phyloP scores from a whole-genome alignment of 2,113 vertebrate genomes.

The Mustela lutreola region DNA sequence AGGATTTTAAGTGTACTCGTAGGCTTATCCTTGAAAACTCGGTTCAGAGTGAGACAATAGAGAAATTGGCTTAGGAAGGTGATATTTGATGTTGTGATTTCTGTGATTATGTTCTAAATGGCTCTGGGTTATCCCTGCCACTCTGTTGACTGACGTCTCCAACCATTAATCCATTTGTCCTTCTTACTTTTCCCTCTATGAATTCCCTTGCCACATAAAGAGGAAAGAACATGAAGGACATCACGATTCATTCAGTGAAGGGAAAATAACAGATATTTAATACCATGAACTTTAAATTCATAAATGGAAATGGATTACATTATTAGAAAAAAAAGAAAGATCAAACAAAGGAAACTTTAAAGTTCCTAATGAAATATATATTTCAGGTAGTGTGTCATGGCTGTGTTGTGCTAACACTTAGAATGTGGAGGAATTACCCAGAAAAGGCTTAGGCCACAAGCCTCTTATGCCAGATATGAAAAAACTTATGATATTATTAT shows the following conservation, averaged over 20 bases:
- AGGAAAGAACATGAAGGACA: neutral
- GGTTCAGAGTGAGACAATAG: neutral
- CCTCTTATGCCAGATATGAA: neutral
- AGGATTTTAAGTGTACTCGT: neutral
- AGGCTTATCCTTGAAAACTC: neutral
- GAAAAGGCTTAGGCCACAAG: neutral
- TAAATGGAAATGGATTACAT: neutral
- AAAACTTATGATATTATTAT: neutral
- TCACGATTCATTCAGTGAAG: neutral
- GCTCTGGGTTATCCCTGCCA: neutral
- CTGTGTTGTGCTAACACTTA: neutral
- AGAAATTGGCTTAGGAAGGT: neutral
- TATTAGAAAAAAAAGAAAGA: neutral
- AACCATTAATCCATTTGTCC: neutral
- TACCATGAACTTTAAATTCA: neutral
- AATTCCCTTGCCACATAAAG: neutral
- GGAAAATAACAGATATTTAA: neutral
- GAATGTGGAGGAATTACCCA: neutral
- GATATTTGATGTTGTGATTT: neutral
- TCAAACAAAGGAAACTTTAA: neutral
- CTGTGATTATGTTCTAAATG: neutral
- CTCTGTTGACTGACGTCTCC: rapidly evolving
- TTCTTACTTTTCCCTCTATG: neutral
- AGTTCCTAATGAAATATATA: neutral
- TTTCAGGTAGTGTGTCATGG: neutral